phyloP scores from a whole-genome alignment of 2,113 vertebrate genomes.

The Sisor rabdophorus region DNA sequence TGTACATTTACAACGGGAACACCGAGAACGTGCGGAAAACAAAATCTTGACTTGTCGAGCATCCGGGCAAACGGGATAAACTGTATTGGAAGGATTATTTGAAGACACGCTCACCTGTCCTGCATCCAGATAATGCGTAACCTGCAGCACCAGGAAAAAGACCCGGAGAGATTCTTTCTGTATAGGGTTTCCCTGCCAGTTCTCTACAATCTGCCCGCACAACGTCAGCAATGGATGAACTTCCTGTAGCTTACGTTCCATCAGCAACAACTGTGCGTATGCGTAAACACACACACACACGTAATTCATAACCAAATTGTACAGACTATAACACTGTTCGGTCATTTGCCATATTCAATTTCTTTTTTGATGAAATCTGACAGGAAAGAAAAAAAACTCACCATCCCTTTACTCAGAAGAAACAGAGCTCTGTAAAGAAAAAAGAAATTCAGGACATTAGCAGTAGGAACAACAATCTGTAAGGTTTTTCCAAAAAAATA shows the following conservation, averaged over 20 bases:
- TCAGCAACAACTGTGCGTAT: conserved; percentile 80
- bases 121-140: conserved; percentile 95
- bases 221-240: conserved; percentile 93
- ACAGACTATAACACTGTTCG: too few species aligned
- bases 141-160: conserved; percentile 96
- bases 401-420: conserved; percentile 98
- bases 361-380: not conserved
- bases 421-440: conserved; percentile 82
- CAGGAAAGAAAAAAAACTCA: conserved; percentile 67
- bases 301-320: not conserved
- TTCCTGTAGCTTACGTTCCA: conserved; percentile 95
- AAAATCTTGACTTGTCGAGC: not conserved
- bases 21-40: not conserved
- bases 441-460: conserved; percentile 38
- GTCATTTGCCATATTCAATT: not conserved
- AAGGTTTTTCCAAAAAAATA: not conserved
- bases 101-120: conserved; percentile 77
- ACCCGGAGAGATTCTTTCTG: conserved; percentile 95
- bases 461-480: not conserved
- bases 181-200: conserved; percentile 98
- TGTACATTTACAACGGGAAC: not conserved
- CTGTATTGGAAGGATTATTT: not conserved
- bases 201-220: conserved; percentile 97
- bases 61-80: not conserved
- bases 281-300: not conserved